These are phyloP conservation scores for Scolopax rusticola DNA, from an alignment of 2,797 vertebrate genomes.

Conservation along the genomic window DNA sequence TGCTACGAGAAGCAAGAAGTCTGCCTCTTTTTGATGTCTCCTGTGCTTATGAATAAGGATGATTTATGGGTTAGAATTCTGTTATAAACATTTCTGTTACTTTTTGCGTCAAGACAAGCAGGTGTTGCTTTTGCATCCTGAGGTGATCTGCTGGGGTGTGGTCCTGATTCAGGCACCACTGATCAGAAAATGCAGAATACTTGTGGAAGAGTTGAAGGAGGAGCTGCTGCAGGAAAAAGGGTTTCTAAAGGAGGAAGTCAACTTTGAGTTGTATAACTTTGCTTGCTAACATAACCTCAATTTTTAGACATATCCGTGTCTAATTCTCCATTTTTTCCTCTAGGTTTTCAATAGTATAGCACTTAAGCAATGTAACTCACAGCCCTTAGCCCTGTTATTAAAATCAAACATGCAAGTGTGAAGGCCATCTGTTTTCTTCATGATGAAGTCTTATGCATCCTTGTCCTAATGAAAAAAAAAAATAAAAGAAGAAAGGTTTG, in stretches of 20 bases:
- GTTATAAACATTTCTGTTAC: not conserved
- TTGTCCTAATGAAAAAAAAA: not conserved
- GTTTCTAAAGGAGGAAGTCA: not conserved
- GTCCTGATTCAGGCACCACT: not conserved
- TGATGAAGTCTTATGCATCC: not conserved
- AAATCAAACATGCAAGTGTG: not conserved
- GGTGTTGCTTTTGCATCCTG: not conserved
- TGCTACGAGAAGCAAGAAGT: not conserved
- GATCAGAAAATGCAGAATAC: not conserved
- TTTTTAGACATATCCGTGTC: not conserved
- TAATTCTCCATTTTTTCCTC: not conserved
- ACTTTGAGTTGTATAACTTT: not conserved
- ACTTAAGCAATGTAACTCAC: not conserved
- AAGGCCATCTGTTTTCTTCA: not conserved
- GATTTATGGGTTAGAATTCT: not conserved
- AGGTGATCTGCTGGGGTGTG: not conserved
- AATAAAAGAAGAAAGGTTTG: not conserved
- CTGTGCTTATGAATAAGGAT: not conserved
- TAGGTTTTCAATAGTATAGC: not conserved
- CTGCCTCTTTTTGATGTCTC: not conserved
- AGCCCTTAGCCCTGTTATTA: not conserved
- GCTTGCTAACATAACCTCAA: not conserved
- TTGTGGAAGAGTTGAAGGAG: not conserved
- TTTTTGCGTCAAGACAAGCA: not conserved
- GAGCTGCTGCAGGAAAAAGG: not conserved